Conservation (phyloP, 2,113 vertebrate species). For the Gorilla gorilla region DNA sequence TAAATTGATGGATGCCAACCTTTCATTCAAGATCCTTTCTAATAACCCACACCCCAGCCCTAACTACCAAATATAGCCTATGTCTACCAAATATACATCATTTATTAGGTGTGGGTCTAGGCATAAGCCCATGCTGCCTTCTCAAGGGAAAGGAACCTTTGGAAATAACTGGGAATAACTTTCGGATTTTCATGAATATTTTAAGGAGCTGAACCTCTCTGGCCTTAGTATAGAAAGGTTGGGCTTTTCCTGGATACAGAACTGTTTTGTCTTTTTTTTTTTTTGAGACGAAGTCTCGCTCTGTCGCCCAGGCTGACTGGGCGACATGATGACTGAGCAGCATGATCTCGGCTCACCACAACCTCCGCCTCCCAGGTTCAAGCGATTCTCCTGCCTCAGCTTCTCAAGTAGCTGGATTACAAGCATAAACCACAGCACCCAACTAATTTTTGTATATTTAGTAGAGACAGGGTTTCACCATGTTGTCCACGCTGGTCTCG, state of each 20-base stretch:
- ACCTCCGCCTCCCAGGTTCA: too few relatives aligned
- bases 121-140: background rate
- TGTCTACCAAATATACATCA: background rate
- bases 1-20: background rate
- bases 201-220: background rate
- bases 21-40: background rate
- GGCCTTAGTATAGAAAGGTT: background rate
- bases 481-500: too few relatives aligned
- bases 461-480: too few relatives aligned
- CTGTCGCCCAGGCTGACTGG: too few relatives aligned
- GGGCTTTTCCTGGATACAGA: background rate
- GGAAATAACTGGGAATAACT: constrained; percentile 3
- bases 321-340: too few relatives aligned
- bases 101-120: background rate
- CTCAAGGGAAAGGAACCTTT: background rate
- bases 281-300: too few relatives aligned
- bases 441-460: too few relatives aligned
- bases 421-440: too few relatives aligned
- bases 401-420: too few relatives aligned
- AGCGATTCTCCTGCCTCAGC: too few relatives aligned
- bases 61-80: background rate
- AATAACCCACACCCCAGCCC: background rate
- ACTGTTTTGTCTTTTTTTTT: background rate
- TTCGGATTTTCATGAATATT: background rate
- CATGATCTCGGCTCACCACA: too few relatives aligned